phyloP scores from a whole-genome alignment of 2,888 invertebrate species.

The Amphipyra tragopoginis region DNA sequence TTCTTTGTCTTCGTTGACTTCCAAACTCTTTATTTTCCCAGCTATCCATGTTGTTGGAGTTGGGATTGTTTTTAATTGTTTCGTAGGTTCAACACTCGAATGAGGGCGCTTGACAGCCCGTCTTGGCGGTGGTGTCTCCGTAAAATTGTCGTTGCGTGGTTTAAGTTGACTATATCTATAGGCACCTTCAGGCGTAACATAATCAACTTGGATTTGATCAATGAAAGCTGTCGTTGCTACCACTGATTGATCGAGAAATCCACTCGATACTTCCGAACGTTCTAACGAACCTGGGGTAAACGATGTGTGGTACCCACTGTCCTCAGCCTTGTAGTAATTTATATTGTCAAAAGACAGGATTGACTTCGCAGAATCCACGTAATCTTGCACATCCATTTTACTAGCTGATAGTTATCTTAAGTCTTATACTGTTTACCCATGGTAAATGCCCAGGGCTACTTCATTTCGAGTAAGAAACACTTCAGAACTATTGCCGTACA shows the following conservation, averaged over 20 bases:
- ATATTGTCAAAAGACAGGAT: conserved; percentile 70
- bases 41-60: conserved; percentile 84
- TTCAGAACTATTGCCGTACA: conserved; percentile 29
- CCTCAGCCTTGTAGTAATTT: conserved; percentile 78
- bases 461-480: conserved; percentile 18
- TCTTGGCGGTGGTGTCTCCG: conserved; percentile 71
- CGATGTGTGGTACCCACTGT: conserved; percentile 85
- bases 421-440: conserved; percentile 43
- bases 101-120: conserved; percentile 77
- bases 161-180: conserved; percentile 55
- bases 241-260: conserved; percentile 70
- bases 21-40: conserved; percentile 79
- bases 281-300: conserved; percentile 81
- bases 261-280: conserved; percentile 74
- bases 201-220: conserved; percentile 70
- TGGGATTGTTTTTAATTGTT: conserved; percentile 63
- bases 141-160: conserved; percentile 53
- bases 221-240: conserved; percentile 66
- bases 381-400: conserved; percentile 79
- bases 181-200: conserved; percentile 60
- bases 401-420: conserved; percentile 10
- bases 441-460: conserved; percentile 28
- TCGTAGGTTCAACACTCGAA: conserved; percentile 68
- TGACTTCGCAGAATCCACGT: conserved; percentile 72
- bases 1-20: conserved; percentile 77